Base-by-base conservation (phyloP, 2,888 invertebrate species). In the Dolichopus griseipennis region DNA sequence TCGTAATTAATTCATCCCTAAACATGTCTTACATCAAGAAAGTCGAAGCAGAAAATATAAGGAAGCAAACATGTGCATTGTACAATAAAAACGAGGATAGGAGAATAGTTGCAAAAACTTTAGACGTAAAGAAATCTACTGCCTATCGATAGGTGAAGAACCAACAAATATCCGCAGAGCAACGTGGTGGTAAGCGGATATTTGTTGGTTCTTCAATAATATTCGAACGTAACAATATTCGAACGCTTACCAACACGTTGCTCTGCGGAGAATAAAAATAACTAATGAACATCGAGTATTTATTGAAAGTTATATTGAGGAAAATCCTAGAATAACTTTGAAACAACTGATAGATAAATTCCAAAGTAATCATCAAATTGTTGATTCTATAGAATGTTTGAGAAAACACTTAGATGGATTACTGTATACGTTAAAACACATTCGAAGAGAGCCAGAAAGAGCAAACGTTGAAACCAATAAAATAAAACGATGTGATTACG, bases 1-100 rank as follows among this genome's bases (percentile, higher is more conserved):
- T 33, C 65, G 37, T 65, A 65, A 65, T 65, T 65, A 65, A 65
- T 65, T 34, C 65, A 65, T 65, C 65, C 65, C 65, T n/a, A 65
- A 41, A 65, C n/a, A 43, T 43, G 65, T 22, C 43, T 20, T 65
- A 65, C 52, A 43, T 65, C 52, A 43, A 65, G 43, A 65, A 34
- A 65, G 10, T 41, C 20, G 41, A 65, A 65, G 65, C 65, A 43
- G 41, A 65, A 21, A 65, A 65, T 43, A 21, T 65, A 43, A 65
- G 21, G 65, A 41, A 65, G 43, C 43, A 65, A 63, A 63, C 22
- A 43, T 65, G 41, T 65, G 41, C 65, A 20, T 65, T 65, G 20
- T 65, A 63, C 21, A 65, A 65, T 21, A 65, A 43, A 20, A 43
- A 43, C 43, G 41, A 43, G 21, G 65, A 65, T 41, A 43, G 65